Base-by-base conservation (phyloP, 2,797 vertebrate species). In the Melopsittacus undulatus region DNA sequence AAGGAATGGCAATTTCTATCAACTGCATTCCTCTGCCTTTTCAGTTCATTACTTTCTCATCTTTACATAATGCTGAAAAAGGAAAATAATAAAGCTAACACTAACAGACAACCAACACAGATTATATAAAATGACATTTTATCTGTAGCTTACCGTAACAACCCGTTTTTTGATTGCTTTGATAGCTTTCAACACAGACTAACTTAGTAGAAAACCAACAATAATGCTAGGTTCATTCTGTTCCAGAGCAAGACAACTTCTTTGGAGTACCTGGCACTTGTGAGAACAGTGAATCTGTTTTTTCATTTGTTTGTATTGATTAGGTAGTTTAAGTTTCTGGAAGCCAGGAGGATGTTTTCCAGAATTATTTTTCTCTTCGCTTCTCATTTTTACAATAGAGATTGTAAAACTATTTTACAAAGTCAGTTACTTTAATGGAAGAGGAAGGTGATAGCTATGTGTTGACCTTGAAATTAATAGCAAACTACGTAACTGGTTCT, bases 121-220 rank as follows among this genome's bases (percentile, higher is more conserved):
- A 84, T 97, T 91, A 90, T 95, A 52, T 90, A 95, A 96, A 92
- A 78, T 93, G 91, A 95, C 95, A 97, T 85, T 94, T 90, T 63
- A 78, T 92, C 91, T 95, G 43, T 52, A 85, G 82, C 40, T 96
- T 88, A 68, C 61, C 52, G 10, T 87, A 78, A 74, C 80, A 83
- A 40, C 23, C 61, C 38, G 49, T 76, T 82, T 92, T 42, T 80
- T 73, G 52, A 91, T 81, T 79, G 92, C 62, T 96, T 77, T 96
- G 79, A 92, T 83, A 87, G 21, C 74, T 89, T 96, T 97, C 82
- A 91, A 69, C 12, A 29, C 9, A 82, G 51, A 49, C n/a, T 49
- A 88, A 18, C 79, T 67, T 82, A 79, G 45, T 89, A 74, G 11
- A 73, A 75, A 93, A 43, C 1, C 5, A 80, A 69, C 68, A 16